Evolutionary conservation across 2,113 vertebrate genomes (phyloP).

Genomic region (Synodontis membranacea): DNA sequence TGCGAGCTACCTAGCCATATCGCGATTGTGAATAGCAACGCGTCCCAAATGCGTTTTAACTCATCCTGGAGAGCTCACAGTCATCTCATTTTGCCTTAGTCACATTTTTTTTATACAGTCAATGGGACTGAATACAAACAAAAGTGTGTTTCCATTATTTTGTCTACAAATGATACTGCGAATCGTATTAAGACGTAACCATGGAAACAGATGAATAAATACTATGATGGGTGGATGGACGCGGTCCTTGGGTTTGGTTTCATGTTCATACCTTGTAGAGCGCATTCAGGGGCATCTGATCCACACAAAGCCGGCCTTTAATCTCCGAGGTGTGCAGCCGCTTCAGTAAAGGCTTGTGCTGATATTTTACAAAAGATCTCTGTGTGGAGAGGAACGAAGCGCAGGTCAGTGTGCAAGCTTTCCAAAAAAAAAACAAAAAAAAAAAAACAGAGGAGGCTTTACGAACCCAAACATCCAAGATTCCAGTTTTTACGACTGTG

Average conservation of each 20-base stretch:
- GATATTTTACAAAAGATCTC: conserved; percentile 73
- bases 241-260: not conserved
- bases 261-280: conserved; percentile 81
- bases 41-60: too few species aligned
- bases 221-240: not conserved
- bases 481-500: not conserved
- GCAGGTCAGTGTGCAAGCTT: not conserved
- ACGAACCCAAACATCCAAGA: not conserved
- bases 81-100: too few species aligned
- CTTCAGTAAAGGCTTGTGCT: conserved; percentile 75
- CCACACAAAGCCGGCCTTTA: conserved; percentile 73
- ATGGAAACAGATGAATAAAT: not conserved
- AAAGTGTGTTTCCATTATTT: not conserved
- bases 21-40: too few species aligned
- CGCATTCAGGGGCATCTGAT: conserved; percentile 82
- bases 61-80: too few species aligned
- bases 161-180: not conserved
- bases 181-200: not conserved
- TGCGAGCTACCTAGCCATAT: too few species aligned
- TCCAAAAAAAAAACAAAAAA: not conserved
- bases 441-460: not conserved
- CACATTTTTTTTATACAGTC: too few species aligned
- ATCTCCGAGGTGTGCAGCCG: conserved; percentile 76
- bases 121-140: not conserved
- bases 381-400: conserved; percentile 54